These are phyloP conservation scores for Ploceus nigricollis DNA, from an alignment of 2,113 vertebrate genomes.

Conservation along the genomic window DNA sequence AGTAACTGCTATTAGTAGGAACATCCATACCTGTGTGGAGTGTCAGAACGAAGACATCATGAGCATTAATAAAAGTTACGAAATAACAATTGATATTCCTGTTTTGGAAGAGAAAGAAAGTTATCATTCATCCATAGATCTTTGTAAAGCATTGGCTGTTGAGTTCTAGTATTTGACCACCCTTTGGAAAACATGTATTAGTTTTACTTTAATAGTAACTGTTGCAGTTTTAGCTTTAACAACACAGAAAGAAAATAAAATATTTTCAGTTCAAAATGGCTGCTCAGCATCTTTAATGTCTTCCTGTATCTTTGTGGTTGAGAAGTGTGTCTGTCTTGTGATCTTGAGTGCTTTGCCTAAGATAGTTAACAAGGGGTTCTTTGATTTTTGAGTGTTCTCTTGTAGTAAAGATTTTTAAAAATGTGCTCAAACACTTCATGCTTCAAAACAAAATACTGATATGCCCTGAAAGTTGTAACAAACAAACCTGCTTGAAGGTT, in stretches of 20 bases:
- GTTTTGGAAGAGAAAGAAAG: background rate
- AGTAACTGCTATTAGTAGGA: background rate
- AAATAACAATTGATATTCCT: background rate
- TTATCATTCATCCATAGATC: accelerated
- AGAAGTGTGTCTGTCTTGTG: conserved; percentile 24
- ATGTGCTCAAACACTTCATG: background rate
- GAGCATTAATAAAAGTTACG: background rate
- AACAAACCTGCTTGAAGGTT: background rate
- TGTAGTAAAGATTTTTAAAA: background rate
- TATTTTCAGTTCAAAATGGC: background rate
- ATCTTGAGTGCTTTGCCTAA: background rate
- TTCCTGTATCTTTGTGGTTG: background rate
- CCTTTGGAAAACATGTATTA: background rate
- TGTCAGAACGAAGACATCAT: background rate
- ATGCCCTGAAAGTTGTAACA: background rate
- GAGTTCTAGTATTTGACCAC: background rate
- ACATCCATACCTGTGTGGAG: background rate
- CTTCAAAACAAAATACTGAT: background rate
- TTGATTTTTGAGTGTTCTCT: background rate
- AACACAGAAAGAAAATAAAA: background rate
- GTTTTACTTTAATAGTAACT: background rate
- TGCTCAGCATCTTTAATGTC: background rate
- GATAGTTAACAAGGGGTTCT: background rate
- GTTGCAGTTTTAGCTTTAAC: background rate
- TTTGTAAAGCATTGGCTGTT: background rate